Evolutionary conservation across 2,797 vertebrate genomes (phyloP).

Genomic region (Xenopus petersii): DNA sequence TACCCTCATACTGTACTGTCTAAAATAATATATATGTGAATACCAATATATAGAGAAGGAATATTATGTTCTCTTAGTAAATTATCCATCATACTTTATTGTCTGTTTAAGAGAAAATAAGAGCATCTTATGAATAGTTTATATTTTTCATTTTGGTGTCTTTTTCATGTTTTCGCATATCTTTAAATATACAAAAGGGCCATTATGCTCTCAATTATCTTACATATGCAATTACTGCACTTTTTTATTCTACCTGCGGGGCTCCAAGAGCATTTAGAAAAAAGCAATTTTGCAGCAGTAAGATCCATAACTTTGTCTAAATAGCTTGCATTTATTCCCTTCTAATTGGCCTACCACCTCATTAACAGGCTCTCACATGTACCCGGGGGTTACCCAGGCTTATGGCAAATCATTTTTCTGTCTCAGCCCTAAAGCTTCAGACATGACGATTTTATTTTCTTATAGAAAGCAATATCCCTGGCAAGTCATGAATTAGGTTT

Average conservation of each 20-base stretch:
- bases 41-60: too few species aligned
- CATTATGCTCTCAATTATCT: conserved; percentile 21
- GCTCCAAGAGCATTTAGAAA: conserved; percentile 1
- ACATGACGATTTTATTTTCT: conserved; percentile 42
- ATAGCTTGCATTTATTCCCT: conserved; percentile 5
- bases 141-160: not conserved
- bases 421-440: not conserved
- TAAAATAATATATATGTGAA: too few species aligned
- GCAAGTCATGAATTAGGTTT: conserved; percentile 54
- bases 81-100: too few species aligned
- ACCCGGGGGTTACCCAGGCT: not conserved
- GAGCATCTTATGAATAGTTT: too few species aligned
- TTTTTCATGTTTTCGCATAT: not conserved
- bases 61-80: too few species aligned
- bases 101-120: too few species aligned
- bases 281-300: conserved; percentile 24
- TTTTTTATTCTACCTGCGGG: conserved; percentile 23
- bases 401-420: not conserved
- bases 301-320: conserved; percentile 14
- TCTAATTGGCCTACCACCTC: conserved; percentile 35
- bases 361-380: conserved; percentile 26
- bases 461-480: conserved; percentile 52
- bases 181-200: conserved; percentile 1
- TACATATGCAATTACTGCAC: conserved; percentile 9
- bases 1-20: too few species aligned